phyloP scores from a whole-genome alignment of 2,113 vertebrate species.

The Cebidichthys violaceus region DNA sequence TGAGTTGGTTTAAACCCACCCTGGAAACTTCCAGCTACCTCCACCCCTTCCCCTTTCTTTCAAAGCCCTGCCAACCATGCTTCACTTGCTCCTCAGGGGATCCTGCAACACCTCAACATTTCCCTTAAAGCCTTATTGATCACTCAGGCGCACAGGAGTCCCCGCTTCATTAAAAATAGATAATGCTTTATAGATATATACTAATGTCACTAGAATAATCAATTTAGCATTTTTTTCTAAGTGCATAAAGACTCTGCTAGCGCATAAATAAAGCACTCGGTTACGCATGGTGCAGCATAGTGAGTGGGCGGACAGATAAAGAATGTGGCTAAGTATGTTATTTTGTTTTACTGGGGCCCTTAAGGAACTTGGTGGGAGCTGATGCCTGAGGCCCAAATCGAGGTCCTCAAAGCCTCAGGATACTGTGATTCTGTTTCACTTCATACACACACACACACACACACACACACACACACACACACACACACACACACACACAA shows the following conservation, averaged over 20 bases:
- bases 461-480: background rate
- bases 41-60: background rate
- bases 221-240: constrained; percentile 65
- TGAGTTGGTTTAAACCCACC: constrained; percentile 77
- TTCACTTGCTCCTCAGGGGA: constrained; percentile 7
- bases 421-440: constrained; percentile 45
- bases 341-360: constrained; percentile 64
- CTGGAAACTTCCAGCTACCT: background rate
- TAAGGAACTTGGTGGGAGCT: constrained; percentile 59
- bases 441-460: constrained; percentile 24
- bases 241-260: constrained; percentile 42
- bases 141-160: constrained; percentile 41
- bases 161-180: constrained; percentile 78
- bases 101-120: constrained; percentile 54
- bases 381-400: constrained; percentile 69
- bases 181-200: constrained; percentile 71
- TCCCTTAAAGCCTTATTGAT: constrained; percentile 74
- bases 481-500: constrained; percentile 3
- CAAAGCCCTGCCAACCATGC: background rate
- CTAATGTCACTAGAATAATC: constrained; percentile 76
- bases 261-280: constrained; percentile 63
- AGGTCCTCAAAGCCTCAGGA: constrained; percentile 58
- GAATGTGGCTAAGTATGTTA: constrained; percentile 51
- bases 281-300: constrained; percentile 56
- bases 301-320: constrained; percentile 48